Conservation (phyloP, 2,797 vertebrate genomes). For the Pseudotriccus pelzelni region DNA sequence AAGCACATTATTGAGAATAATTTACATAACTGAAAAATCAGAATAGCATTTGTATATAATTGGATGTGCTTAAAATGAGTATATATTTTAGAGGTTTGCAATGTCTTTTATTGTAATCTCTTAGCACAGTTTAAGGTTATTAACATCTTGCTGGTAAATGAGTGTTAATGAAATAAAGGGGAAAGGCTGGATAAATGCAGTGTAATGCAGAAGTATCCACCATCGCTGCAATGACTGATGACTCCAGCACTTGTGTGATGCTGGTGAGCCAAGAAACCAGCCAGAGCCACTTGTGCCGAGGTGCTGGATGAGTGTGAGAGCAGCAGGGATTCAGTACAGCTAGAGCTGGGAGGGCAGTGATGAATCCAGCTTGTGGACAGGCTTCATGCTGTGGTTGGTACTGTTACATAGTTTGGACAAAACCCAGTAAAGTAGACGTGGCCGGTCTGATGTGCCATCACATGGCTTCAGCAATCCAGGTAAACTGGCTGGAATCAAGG, state of each 20-base stretch:
- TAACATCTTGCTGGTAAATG: neutral
- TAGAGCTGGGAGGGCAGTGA: neutral
- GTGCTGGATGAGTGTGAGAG: neutral
- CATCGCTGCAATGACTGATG: neutral
- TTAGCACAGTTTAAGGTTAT: neutral
- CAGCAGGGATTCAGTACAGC: neutral
- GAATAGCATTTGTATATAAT: neutral
- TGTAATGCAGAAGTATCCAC: neutral
- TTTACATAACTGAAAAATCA: too few species aligned
- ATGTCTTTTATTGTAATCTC: neutral
- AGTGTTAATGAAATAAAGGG: neutral
- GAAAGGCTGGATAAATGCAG: neutral
- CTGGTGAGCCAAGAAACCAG: neutral
- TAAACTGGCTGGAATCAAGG: neutral
- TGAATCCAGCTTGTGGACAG: neutral
- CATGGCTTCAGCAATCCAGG: neutral
- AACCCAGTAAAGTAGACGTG: neutral
- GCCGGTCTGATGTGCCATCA: neutral
- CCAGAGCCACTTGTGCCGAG: rapidly evolving
- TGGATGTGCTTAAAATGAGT: neutral
- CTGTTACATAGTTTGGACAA: neutral
- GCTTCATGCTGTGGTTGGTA: rapidly evolving
- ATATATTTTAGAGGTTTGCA: neutral
- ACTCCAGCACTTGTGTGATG: neutral
- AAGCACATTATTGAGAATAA: neutral